phyloP scores from a whole-genome alignment of 2,113 vertebrate genomes.

The Uropsilus gracilis region DNA sequence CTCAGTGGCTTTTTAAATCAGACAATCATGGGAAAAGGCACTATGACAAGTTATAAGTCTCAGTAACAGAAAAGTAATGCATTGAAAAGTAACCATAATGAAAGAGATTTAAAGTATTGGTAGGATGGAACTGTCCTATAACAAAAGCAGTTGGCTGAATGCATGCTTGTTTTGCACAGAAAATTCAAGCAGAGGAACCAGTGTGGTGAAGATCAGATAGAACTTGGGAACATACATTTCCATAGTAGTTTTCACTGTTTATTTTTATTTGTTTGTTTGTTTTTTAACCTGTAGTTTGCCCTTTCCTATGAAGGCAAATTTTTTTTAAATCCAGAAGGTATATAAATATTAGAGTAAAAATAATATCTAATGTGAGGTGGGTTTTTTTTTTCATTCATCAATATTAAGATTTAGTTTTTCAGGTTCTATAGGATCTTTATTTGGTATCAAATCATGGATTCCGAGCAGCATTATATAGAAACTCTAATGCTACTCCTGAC shows the following conservation, averaged over 20 bases:
- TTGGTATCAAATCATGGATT: not conserved
- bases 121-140: not conserved
- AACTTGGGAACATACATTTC: not conserved
- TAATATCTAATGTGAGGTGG: not conserved
- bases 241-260: not conserved
- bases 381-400: not conserved
- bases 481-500: not conserved
- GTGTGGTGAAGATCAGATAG: not conserved
- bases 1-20: conserved; percentile 38
- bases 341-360: not conserved
- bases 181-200: not conserved
- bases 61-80: not conserved
- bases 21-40: not conserved
- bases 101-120: not conserved
- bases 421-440: not conserved
- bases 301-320: not conserved
- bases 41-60: conserved; percentile 10
- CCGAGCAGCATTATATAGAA: not conserved
- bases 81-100: not conserved
- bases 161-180: not conserved
- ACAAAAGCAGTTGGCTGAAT: not conserved
- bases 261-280: too few species aligned
- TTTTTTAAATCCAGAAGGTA: not conserved
- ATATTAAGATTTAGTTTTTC: not conserved
- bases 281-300: too few species aligned